Conservation (phyloP, 2,888 invertebrate species). For the Aporophyla lueneburgensis region DNA sequence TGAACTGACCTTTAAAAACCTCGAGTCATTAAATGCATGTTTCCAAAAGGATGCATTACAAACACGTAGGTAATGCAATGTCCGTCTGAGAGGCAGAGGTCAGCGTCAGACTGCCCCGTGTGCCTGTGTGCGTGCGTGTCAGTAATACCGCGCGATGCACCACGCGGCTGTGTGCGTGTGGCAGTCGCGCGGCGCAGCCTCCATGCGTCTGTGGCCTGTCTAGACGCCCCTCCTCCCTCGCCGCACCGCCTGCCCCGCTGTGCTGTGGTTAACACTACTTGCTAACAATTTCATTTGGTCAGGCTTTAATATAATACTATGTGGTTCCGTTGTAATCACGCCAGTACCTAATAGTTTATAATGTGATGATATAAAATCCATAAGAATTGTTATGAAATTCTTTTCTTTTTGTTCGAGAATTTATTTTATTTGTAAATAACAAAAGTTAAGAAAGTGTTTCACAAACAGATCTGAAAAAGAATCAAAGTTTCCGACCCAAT, state of each 20-base stretch:
- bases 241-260: constrained; percentile 61
- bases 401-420: background rate
- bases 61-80: constrained; percentile 73
- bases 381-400: background rate
- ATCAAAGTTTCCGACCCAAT: background rate
- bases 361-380: constrained; percentile 19
- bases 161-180: constrained; percentile 78
- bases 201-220: constrained; percentile 90
- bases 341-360: constrained; percentile 15
- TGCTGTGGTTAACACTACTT: constrained; percentile 68
- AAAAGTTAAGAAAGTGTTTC: background rate
- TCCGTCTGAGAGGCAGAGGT: constrained; percentile 80
- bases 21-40: constrained; percentile 38
- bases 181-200: constrained; percentile 86
- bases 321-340: constrained; percentile 38
- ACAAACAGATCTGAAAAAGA: background rate
- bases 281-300: constrained; percentile 72
- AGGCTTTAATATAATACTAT: constrained; percentile 61
- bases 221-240: constrained; percentile 83
- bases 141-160: constrained; percentile 82
- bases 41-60: constrained; percentile 57
- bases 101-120: constrained; percentile 76
- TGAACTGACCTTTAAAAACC: constrained; percentile 26
- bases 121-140: constrained; percentile 65
- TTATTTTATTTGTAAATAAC: background rate